phyloP scores from a whole-genome alignment of 2,113 vertebrate genomes.

The Montifringilla adamsi region DNA sequence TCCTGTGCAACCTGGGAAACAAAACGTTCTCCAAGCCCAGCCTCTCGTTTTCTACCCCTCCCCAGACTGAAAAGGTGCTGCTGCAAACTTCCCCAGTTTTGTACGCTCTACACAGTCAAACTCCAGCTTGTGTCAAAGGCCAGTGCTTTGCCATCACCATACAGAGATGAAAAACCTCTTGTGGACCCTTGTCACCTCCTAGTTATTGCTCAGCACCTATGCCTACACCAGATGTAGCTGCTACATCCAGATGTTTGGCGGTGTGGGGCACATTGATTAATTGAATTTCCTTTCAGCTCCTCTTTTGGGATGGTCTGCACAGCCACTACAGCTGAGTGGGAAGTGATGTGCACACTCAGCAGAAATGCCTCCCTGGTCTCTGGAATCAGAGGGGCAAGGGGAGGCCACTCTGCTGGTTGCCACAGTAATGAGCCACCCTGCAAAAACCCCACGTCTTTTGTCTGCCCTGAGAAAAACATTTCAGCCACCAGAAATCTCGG shows the following conservation, averaged over 20 bases:
- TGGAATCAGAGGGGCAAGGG: neutral
- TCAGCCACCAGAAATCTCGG: neutral
- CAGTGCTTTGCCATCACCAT: neutral
- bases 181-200: neutral
- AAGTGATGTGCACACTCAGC: neutral
- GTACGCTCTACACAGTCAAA: fast-evolving
- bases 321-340: neutral
- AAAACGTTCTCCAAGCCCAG: neutral
- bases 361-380: neutral
- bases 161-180: neutral
- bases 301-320: neutral
- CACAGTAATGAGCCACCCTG: neutral
- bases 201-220: neutral
- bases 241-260: neutral
- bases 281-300: neutral
- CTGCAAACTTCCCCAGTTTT: neutral
- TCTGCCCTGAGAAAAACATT: neutral
- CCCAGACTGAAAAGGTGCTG: neutral
- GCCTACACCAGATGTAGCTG: neutral
- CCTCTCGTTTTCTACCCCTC: neutral
- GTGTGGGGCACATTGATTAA: neutral
- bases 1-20: neutral
- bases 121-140: neutral
- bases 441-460: neutral
- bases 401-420: neutral